Conservation (phyloP, 2,797 vertebrate species). For the Paedocypris micromegethes region DNA sequence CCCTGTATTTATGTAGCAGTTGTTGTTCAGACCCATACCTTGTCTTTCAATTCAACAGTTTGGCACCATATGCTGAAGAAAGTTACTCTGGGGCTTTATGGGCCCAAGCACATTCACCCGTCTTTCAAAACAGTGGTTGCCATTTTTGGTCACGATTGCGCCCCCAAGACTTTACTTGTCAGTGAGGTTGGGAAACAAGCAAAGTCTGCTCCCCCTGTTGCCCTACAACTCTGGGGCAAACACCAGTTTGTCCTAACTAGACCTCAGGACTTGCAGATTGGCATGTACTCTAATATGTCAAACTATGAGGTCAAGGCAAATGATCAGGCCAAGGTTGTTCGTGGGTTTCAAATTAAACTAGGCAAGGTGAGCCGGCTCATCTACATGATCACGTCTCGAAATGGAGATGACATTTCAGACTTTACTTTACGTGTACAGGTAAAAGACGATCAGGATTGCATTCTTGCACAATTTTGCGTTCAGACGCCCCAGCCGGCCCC, state of each 20-base stretch:
- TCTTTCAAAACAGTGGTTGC: slow-evolving; percentile 93
- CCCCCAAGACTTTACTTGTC: slow-evolving; percentile 87
- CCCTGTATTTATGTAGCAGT: slow-evolving; percentile 90
- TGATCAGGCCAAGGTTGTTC: slow-evolving; percentile 75
- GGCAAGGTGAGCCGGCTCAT: slow-evolving; percentile 88
- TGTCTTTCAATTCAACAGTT: slow-evolving; percentile 75
- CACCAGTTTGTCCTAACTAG: slow-evolving; percentile 81
- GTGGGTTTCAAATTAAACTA: slow-evolving; percentile 88
- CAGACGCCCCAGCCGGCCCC: slow-evolving; percentile 88
- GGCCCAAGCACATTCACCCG: slow-evolving; percentile 94
- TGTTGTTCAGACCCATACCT: slow-evolving; percentile 74
- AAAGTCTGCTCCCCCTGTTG: slow-evolving; percentile 73
- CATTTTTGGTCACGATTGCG: slow-evolving; percentile 88
- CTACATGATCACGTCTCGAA: slow-evolving; percentile 80
- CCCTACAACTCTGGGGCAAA: slow-evolving; percentile 94
- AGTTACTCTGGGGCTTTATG: slow-evolving; percentile 86
- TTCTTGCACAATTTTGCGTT: slow-evolving; percentile 92
- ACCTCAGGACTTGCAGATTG: slow-evolving; percentile 87
- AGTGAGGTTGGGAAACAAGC: slow-evolving; percentile 77
- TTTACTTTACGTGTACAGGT: slow-evolving; percentile 91
- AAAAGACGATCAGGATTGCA: slow-evolving; percentile 80
- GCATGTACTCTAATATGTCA: slow-evolving; percentile 91
- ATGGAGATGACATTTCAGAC: slow-evolving; percentile 78
- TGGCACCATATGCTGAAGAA: slow-evolving; percentile 91
- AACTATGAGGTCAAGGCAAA: slow-evolving; percentile 81